Evolutionary conservation across 2,888 invertebrate genomes (phyloP).

Genomic region (Coenonympha glycerion): DNA sequence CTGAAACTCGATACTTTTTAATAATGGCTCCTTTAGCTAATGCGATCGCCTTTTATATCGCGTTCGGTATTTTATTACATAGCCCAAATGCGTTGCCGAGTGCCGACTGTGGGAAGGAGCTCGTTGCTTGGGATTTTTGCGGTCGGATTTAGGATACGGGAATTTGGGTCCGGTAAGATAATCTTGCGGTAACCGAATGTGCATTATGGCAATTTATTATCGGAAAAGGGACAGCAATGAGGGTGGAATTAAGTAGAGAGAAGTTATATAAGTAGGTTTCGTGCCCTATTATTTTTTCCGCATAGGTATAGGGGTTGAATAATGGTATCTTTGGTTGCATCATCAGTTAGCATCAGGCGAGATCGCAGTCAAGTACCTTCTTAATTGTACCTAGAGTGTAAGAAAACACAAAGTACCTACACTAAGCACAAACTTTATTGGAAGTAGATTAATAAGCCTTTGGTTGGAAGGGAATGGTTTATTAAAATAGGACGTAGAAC

Average conservation of each 20-base stretch:
- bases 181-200: slow-evolving; percentile 4
- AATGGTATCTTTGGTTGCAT: too few species aligned
- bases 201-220: slow-evolving; percentile 8
- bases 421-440: too few species aligned
- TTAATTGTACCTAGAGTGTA: too few species aligned
- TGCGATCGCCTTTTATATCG: slow-evolving; percentile 71
- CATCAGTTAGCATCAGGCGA: too few species aligned
- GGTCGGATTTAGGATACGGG: slow-evolving; percentile 47
- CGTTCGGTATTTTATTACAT: slow-evolving; percentile 71
- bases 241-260: not conserved
- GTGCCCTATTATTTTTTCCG: not conserved
- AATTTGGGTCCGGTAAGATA: slow-evolving; percentile 3
- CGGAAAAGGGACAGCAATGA: not conserved
- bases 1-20: slow-evolving; percentile 74
- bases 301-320: too few species aligned
- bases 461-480: too few species aligned
- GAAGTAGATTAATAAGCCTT: too few species aligned
- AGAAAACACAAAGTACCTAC: too few species aligned
- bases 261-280: not conserved
- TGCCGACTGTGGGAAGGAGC: slow-evolving; percentile 53
- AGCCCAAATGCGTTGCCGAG: slow-evolving; percentile 62
- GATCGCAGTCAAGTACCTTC: too few species aligned
- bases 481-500: too few species aligned
- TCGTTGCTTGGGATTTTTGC: slow-evolving; percentile 50
- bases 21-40: slow-evolving; percentile 75